Percentiles rank a stretch among this genome's conserved stretches.
phyloP scores from a whole-genome alignment of 2,113 vertebrate species.

The Clupea harengus region DNA sequence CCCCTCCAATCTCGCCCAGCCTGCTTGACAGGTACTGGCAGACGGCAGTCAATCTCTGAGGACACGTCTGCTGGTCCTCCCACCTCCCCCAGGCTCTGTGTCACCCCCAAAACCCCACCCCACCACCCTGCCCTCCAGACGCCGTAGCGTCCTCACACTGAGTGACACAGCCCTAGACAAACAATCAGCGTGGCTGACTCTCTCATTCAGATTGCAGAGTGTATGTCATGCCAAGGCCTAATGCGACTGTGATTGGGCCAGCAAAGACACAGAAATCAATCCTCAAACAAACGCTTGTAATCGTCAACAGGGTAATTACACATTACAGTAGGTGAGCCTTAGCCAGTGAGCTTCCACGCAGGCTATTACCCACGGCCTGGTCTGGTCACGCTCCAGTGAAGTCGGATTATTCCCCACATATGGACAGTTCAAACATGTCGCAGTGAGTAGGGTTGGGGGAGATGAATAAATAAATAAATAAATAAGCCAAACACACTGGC shows the following conservation, averaged over 20 bases:
- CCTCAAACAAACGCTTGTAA: not conserved
- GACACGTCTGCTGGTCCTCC: not conserved
- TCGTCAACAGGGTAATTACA: constrained; percentile 19
- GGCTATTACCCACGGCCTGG: not conserved
- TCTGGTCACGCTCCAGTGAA: constrained; percentile 28
- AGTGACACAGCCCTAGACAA: not conserved
- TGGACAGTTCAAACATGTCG: constrained; percentile 29
- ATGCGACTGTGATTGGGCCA: not conserved
- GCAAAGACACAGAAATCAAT: not conserved
- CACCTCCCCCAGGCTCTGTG: not conserved
- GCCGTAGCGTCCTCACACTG: not conserved
- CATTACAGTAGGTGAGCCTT: not conserved
- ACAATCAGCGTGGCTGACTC: not conserved
- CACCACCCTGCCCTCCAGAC: not conserved
- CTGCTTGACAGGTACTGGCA: not conserved
- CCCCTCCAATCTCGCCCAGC: not conserved
- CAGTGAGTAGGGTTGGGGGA: not conserved
- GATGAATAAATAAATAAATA: not conserved
- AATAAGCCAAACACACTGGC: constrained; percentile 19
- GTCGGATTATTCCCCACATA: constrained; percentile 35
- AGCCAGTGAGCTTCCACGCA: not conserved
- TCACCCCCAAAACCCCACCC: not conserved
- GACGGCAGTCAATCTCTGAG: not conserved
- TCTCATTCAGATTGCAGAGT: not conserved
- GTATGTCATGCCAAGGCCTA: not conserved